These are phyloP conservation scores for Aptenodytes patagonicus DNA, from an alignment of 2,113 vertebrate genomes.

Conservation along the genomic window DNA sequence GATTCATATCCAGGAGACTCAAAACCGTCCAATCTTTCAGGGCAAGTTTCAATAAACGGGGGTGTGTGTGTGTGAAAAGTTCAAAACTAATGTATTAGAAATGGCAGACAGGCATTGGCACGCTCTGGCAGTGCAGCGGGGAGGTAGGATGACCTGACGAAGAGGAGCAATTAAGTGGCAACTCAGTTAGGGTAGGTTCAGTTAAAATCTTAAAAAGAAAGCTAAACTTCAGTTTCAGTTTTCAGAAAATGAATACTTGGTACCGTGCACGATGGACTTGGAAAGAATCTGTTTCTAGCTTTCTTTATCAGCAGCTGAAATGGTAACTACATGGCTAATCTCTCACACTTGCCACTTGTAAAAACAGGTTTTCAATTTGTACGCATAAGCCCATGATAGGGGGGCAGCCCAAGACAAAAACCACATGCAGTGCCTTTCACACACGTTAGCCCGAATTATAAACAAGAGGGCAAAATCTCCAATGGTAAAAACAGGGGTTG, in stretches of 20 bases:
- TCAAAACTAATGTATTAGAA: neutral
- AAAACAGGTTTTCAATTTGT: constrained; percentile 44
- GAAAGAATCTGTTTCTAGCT: neutral
- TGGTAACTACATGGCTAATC: constrained; percentile 32
- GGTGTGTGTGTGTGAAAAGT: neutral
- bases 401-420: constrained; percentile 50
- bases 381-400: constrained; percentile 14
- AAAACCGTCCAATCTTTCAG: neutral
- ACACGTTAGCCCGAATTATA: constrained; percentile 35
- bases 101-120: neutral
- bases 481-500: constrained; percentile 1
- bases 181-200: neutral
- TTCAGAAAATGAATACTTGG: neutral
- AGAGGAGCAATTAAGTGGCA: neutral
- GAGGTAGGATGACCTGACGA: neutral
- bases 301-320: constrained; percentile 40
- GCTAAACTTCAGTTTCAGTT: neutral
- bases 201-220: neutral
- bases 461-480: constrained; percentile 44
- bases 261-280: neutral
- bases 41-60: neutral
- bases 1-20: constrained; percentile 47
- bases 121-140: neutral
- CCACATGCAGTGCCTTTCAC: constrained; percentile 49
- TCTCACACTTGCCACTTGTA: constrained; percentile 49